Base-by-base conservation (phyloP, 1,140 invertebrate genomes). In the Pectinophora gossypiella region DNA sequence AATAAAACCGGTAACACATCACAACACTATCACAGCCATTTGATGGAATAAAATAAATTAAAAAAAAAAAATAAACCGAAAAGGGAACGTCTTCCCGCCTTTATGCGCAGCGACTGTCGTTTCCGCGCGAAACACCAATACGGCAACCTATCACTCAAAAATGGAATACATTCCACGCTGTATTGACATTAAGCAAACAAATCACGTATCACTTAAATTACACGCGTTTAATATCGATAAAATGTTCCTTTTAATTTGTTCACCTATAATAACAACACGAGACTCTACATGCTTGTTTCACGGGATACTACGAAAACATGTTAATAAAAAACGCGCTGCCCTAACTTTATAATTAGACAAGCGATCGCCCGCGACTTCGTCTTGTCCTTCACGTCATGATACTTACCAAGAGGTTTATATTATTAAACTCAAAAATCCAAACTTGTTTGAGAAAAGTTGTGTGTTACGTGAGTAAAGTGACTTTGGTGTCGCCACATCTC, bases 81-180 rank as follows among this genome's bases (percentile, higher is more conserved):
- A 27, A 6, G 5, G 38, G 2, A 62, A 71, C 61, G 64, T 67
- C 56, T 78, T 78, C 72, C 70, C 75, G 75, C 75, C 75, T 58
- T 10, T 15, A 13, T 15, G 57, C 61, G 54, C 49, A 45, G 61
- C 56, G 62, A 73, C 63, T 69, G 66, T 65, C 38, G 38, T 13
- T 40, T 15, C 38, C 38, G 23, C 40, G 19, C 2, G 2, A n/a
- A n/a, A n/a, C n/a, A n/a, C n/a, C n/a, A n/a, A 50, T 15, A 21
- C 16, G 50, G 22, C 50, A 43, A 40, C 36, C 20, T 20, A 44
- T 23, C 44, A 45, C 35, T 52, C 35, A 51, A 42, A 52, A 45
- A 35, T 35, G 38, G 38, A 43, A 44, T 45, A 21, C 16, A 38
- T 43, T 45, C 23, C 40, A 22, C 38, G 38, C 10, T 40, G 38